Evolutionary conservation across 2,797 vertebrate species (phyloP).

Genomic region (Epinephelus coioides): DNA sequence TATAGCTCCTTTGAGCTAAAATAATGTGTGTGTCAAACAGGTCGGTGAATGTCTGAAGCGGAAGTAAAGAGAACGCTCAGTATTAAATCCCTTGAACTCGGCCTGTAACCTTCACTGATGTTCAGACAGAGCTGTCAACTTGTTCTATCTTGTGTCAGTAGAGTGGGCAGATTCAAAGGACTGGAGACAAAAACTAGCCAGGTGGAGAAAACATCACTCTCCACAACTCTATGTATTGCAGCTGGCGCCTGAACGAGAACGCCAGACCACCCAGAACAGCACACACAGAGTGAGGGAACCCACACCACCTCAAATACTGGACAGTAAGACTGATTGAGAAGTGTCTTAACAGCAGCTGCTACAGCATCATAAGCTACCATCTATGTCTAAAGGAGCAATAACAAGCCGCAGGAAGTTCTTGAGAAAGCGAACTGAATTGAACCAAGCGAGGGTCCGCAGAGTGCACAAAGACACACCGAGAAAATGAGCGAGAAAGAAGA

Average conservation of each 20-base stretch:
- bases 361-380: constrained; percentile 2
- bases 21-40: neutral
- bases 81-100: neutral
- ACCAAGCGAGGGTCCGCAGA: constrained; percentile 2
- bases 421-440: constrained; percentile 35
- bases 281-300: neutral
- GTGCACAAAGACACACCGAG: constrained; percentile 2
- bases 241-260: neutral
- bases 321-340: neutral
- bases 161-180: too few species aligned
- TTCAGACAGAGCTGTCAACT: too few species aligned
- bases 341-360: neutral
- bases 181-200: neutral
- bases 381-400: constrained; percentile 22
- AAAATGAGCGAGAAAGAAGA: constrained; percentile 29
- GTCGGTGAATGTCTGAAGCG: neutral
- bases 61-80: neutral
- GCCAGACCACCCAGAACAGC: neutral
- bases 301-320: constrained; percentile 4
- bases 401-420: constrained; percentile 7
- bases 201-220: neutral
- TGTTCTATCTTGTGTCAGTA: too few species aligned
- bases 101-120: too few species aligned
- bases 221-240: neutral
- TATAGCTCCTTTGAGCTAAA: too few species aligned